These are phyloP conservation scores for Junonia oenone DNA, from an alignment of 2,888 invertebrate genomes.

Conservation along the genomic window DNA sequence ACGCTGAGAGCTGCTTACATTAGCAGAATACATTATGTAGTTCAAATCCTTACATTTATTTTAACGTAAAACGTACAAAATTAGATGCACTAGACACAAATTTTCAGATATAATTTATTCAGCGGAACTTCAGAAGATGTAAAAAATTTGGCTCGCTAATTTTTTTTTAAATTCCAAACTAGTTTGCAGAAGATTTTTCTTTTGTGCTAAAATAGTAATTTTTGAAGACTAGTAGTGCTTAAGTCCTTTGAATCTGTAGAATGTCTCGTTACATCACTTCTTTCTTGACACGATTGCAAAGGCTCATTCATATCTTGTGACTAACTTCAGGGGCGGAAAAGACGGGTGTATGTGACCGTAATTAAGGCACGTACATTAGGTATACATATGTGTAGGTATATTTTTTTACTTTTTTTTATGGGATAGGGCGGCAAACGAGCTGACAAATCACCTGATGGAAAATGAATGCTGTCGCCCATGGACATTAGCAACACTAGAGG, in stretches of 20 bases:
- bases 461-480: too few relatives aligned
- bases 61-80: background rate
- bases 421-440: too few relatives aligned
- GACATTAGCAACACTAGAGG: too few relatives aligned
- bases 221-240: background rate
- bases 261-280: background rate
- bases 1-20: background rate
- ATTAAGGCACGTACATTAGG: too few relatives aligned
- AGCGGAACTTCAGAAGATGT: background rate
- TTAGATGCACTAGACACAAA: background rate
- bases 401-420: too few relatives aligned
- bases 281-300: slow-evolving; percentile 1
- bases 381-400: too few relatives aligned
- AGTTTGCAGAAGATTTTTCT: background rate
- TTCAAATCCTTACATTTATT: background rate
- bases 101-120: background rate
- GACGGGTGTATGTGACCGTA: background rate
- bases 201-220: background rate
- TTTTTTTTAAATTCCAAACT: background rate
- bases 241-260: background rate
- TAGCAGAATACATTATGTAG: background rate
- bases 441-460: too few relatives aligned
- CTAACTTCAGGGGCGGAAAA: background rate
- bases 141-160: background rate
- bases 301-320: background rate